Conservation (phyloP, 2,888 invertebrate genomes). For the Apomyelois bistriatella region DNA sequence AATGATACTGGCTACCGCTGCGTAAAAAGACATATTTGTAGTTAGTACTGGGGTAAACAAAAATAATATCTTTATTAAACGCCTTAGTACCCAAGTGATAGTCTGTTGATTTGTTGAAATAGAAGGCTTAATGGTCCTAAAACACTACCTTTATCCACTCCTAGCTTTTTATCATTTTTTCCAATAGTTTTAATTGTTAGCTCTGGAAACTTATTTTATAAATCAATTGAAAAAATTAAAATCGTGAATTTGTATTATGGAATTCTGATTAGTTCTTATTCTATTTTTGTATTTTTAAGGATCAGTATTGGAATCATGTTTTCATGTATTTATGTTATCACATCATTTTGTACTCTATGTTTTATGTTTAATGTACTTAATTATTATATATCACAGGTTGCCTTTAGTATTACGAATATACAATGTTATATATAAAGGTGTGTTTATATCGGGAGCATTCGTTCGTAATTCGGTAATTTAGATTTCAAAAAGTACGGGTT, state of each 20-base stretch:
- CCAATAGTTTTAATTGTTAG: background rate
- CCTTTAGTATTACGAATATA: slow-evolving; percentile 11
- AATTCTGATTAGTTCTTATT: background rate
- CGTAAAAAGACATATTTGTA: too few relatives aligned
- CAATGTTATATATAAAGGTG: slow-evolving; percentile 1
- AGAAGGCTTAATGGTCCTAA: background rate
- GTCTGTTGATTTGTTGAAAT: too few relatives aligned
- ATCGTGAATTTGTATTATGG: background rate
- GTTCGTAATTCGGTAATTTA: too few relatives aligned
- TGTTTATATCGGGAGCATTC: background rate
- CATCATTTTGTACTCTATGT: slow-evolving; percentile 6
- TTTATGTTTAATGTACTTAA: slow-evolving; percentile 15
- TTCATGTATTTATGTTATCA: slow-evolving; percentile 13
- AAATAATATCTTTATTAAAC: too few relatives aligned
- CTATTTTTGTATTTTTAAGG: slow-evolving; percentile 4
- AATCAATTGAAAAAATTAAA: background rate
- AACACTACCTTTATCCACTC: background rate
- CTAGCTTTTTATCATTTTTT: background rate
- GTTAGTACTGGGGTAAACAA: too few relatives aligned
- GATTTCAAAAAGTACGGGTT: too few relatives aligned
- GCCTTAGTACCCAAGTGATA: too few relatives aligned
- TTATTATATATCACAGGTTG: slow-evolving; percentile 13
- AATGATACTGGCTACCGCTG: too few relatives aligned
- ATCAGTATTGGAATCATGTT: slow-evolving; percentile 9
- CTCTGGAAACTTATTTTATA: background rate